A percentile compares a stretch with the other conserved stretches of the same genome.
These are phyloP conservation scores for Dysdera silvatica DNA, from an alignment of 1,140 invertebrate genomes.

Conservation along the genomic window DNA sequence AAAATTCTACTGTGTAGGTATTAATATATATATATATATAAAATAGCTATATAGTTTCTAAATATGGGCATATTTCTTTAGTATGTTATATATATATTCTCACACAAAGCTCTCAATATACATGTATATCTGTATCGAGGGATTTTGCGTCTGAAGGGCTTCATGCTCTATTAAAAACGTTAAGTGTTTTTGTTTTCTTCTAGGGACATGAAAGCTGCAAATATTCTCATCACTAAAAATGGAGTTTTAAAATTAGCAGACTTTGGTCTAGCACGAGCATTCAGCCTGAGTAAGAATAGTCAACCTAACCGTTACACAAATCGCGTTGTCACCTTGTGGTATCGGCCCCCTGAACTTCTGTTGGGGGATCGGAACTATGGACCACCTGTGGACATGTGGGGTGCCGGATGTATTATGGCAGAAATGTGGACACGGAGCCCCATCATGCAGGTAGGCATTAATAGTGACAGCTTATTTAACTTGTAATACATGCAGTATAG, in stretches of 20 bases:
- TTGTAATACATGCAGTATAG: too few species aligned
- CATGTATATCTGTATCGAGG: too few species aligned
- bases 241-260: conserved; percentile 88
- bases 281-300: conserved; percentile 55
- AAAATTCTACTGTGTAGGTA: too few species aligned
- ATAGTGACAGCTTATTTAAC: too few species aligned
- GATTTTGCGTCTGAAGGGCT: too few species aligned
- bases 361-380: conserved; percentile 92
- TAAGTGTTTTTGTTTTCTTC: too few species aligned
- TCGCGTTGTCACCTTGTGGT: conserved; percentile 61
- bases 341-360: conserved; percentile 80
- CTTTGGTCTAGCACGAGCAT: conserved; percentile 83
- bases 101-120: too few species aligned
- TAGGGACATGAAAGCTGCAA: conserved; percentile 60
- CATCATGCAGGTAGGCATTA: conserved; percentile 57
- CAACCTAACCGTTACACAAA: conserved; percentile 63
- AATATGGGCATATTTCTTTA: too few species aligned
- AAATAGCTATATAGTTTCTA: too few species aligned
- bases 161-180: too few species aligned
- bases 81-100: too few species aligned
- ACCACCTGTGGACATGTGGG: conserved; percentile 97
- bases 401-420: conserved; percentile 97
- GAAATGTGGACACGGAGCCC: conserved; percentile 94
- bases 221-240: conserved; percentile 94
- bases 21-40: too few species aligned